These are phyloP conservation scores for Peromyscus melanophrys DNA, from an alignment of 2,797 vertebrate species.

Conservation along the genomic window DNA sequence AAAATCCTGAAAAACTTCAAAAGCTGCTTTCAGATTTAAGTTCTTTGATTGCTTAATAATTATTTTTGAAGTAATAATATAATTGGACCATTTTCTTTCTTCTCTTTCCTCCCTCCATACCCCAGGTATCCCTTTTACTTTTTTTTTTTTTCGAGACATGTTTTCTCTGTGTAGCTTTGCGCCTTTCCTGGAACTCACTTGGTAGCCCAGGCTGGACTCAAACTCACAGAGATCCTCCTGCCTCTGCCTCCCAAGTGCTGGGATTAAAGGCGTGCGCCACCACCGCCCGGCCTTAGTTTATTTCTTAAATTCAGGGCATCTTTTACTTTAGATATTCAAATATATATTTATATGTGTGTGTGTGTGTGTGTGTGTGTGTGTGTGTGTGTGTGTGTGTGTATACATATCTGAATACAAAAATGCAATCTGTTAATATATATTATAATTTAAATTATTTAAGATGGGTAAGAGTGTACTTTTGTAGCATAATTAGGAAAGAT, in stretches of 20 bases:
- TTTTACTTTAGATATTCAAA: not conserved
- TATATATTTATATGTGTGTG: accelerated
- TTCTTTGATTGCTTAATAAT: not conserved
- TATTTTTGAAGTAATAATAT: not conserved
- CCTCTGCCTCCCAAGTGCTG: too few species aligned
- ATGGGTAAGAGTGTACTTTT: not conserved
- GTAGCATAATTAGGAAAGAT: not conserved
- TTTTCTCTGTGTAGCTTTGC: too few species aligned
- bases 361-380: not conserved
- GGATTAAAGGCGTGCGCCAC: too few species aligned
- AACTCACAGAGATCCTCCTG: too few species aligned
- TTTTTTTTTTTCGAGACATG: not conserved
- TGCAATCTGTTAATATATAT: not conserved
- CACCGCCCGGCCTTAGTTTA: not conserved
- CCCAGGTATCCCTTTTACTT: not conserved
- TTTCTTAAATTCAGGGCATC: not conserved
- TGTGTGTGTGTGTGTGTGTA: not conserved
- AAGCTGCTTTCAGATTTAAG: not conserved
- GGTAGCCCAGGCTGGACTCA: too few species aligned
- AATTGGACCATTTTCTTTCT: not conserved
- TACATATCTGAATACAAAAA: not conserved
- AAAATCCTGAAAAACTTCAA: not conserved
- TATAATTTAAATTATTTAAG: not conserved
- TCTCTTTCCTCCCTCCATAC: not conserved
- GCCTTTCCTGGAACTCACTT: too few species aligned